Base-by-base conservation (phyloP, 2,113 vertebrate species). In the Xyliphius kryptos region DNA sequence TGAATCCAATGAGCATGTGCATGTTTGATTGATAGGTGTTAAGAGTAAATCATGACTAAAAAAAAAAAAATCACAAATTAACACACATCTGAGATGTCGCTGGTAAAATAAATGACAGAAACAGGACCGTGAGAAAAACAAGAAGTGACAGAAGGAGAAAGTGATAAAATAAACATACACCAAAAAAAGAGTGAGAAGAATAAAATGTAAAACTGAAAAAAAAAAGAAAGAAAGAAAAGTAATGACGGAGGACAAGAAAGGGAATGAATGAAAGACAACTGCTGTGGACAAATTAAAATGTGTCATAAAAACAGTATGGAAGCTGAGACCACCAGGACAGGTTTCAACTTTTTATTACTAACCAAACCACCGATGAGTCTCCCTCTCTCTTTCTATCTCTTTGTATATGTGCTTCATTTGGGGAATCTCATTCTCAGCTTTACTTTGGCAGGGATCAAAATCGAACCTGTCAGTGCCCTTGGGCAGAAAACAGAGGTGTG, bases 361-460 rank as follows among this genome's bases (percentile, higher is more conserved):
- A 41, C 1, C 1, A 12, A 14, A 12, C 10, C 13, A 41, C 10
- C 10, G 1, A 5, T 11, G 10, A 3, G 9, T 41, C 40, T 41
- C 40, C 13, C 40, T 41, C 10, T 32, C 2, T 32, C 7, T 32
- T 5, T 32, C 26, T 32, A 32, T 32, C 26, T 5, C 22, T 52
- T 53, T 48, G 61, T 58, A 61, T 63, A 54, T 58, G 60, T 47
- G 60, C 37, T 54, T 54, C 36, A 88, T 87, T 89, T 85, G 63
- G 71, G 86, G 77, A 84, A 86, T 87, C 82, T 89, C 81, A 89
- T 89, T 89, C 86, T 85, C 85, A 77, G 83, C 66, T 89, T 72
- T 71, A 64, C 77, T 77, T 80, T 66, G 74, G 80, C 70, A 51
- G 72, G 76, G 74, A 85, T 79, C n/a, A 80, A 86, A 86, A 89